A percentile compares a stretch with the other conserved stretches of the same genome.
These are phyloP conservation scores for Amphiura filiformis DNA, from an alignment of 35 echinoderm and acorn worm species.

Conservation along the genomic window DNA sequence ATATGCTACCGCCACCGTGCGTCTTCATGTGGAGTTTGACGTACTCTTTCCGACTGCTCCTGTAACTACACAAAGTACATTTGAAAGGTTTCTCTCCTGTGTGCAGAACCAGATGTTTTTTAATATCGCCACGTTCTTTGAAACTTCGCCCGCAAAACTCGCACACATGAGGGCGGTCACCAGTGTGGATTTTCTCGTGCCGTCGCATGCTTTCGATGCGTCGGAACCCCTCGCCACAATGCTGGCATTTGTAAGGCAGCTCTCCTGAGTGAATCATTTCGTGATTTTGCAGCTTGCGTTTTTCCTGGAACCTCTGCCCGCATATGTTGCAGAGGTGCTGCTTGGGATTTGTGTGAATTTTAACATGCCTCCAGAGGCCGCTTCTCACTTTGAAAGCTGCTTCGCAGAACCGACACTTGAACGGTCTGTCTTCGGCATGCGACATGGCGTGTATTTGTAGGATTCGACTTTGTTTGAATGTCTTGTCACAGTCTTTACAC, in stretches of 20 bases:
- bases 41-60: not conserved
- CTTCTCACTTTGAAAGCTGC: not conserved
- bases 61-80: not conserved
- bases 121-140: not conserved
- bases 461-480: not conserved
- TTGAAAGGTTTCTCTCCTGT: not conserved
- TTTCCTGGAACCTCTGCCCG: not conserved
- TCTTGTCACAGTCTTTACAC: not conserved
- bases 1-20: not conserved
- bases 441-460: not conserved
- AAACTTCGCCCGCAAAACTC: not conserved
- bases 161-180: not conserved
- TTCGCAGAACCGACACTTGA: not conserved
- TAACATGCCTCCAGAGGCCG: constrained; percentile 1
- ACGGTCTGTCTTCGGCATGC: not conserved
- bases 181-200: not conserved
- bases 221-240: not conserved
- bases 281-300: not conserved
- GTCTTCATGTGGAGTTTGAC: constrained; percentile 4
- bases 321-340: not conserved
- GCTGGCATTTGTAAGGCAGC: not conserved
- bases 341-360: not conserved
- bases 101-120: not conserved
- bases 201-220: not conserved
- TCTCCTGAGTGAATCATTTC: not conserved